Evolutionary conservation across 2,113 vertebrate species (phyloP), one percentile per base, ranked within the genome.

Genomic region (Notarius quadriscutis): DNA sequence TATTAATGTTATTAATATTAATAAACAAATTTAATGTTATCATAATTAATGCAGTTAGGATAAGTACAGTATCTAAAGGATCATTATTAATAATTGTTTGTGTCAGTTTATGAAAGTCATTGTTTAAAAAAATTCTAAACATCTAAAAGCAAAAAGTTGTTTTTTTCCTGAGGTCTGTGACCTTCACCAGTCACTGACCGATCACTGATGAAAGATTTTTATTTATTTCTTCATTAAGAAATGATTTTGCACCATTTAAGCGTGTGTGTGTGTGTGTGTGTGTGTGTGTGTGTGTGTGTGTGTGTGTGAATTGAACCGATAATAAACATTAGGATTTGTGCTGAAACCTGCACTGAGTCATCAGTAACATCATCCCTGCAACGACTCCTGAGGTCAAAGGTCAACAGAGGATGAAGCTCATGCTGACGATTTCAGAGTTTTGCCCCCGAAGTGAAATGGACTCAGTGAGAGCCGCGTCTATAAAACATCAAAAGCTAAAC

Each of bases 361-460:
- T 60, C 41, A 77, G 77, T 50, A 62, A 53, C 48, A 51, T n/a
- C 84, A 86, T 77, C 60, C 53, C 74, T 79, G 25, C 58, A 55
- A 14, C 18, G 11, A 25, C 18, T 30, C 27, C n/a, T 34, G 17
- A 34, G 84, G 58, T 79, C 74, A 86, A 50, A 79, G 84, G 72
- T 65, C 74, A 86, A 22, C 15, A 51, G 41, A 63, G 50, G 14
- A 85, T 41, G 72, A 78, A 65, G n/a, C 7, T 17, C 14, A 22
- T 63, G 62, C 60, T 79, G 74, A 63, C 22, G 55, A 27, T 15
- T 77, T n/a, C 72, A 1, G 14, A 50, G 30, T 20, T 12, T 62
- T 77, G 60, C 62, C 18, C 17, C 20, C 65, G 18, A 85, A 65
- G 71, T 62, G 41, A 25, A 50, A 75, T 74, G 71, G 71, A 71